These are phyloP conservation scores for Chymomyza caudatula DNA, from an alignment of 2,888 invertebrate genomes.

Conservation along the genomic window DNA sequence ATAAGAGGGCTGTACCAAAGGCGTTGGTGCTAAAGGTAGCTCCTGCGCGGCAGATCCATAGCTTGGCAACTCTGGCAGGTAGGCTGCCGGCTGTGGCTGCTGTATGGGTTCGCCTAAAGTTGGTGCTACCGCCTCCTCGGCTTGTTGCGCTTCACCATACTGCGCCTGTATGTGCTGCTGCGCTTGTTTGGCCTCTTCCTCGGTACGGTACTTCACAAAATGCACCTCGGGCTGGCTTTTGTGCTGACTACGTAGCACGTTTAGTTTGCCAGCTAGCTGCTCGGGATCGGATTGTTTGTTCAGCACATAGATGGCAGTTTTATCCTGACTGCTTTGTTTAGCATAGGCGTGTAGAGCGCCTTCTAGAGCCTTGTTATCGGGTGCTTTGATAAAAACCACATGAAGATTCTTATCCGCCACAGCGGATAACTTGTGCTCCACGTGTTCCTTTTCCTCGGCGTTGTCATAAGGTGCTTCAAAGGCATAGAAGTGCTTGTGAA, in stretches of 20 bases:
- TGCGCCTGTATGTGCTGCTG: constrained; percentile 65
- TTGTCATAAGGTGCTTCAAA: constrained; percentile 65
- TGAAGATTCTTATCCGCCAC: constrained; percentile 64
- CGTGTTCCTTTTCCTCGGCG: constrained; percentile 38
- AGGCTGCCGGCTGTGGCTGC: not conserved
- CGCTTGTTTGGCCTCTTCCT: constrained; percentile 63
- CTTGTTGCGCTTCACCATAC: constrained; percentile 35
- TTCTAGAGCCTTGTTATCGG: constrained; percentile 65
- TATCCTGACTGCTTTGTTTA: constrained; percentile 70
- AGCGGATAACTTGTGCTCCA: constrained; percentile 41
- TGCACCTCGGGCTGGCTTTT: constrained; percentile 63
- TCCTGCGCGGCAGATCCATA: constrained; percentile 10
- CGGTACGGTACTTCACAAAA: constrained; percentile 71
- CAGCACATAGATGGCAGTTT: constrained; percentile 74
- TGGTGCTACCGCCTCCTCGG: not conserved
- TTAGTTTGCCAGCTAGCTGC: constrained; percentile 62
- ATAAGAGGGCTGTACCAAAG: no score
- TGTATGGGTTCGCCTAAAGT: no score
- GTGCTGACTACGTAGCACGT: constrained; percentile 35
- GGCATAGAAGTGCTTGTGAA: constrained; percentile 66
- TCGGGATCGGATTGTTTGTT: constrained; percentile 70
- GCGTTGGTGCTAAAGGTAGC: no score
- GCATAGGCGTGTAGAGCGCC: constrained; percentile 63
- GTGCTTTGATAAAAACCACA: constrained; percentile 73
- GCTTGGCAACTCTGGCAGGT: not conserved